These are phyloP conservation scores for Crotalus helleri DNA, from an alignment of 2,113 vertebrate genomes.

Conservation along the genomic window DNA sequence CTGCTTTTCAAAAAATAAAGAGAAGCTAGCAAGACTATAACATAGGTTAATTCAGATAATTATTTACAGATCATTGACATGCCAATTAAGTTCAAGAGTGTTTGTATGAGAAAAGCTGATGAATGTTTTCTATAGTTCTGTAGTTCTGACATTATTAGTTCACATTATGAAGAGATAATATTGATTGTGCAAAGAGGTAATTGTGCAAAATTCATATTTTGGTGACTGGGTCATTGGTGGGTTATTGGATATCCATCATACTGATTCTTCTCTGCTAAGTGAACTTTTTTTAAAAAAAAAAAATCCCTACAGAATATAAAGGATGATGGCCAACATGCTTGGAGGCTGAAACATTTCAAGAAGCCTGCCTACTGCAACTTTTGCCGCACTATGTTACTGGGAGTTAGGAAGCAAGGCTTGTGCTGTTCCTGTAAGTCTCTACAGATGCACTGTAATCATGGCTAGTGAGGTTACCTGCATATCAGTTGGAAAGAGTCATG, in stretches of 20 bases:
- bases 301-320: constrained; percentile 74
- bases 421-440: constrained; percentile 86
- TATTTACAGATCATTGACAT: background rate
- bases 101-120: background rate
- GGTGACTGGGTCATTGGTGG: background rate
- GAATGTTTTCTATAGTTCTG: background rate
- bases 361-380: constrained; percentile 95
- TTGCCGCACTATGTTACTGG: constrained; percentile 90
- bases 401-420: constrained; percentile 92
- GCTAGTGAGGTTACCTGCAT: background rate
- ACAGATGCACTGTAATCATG: background rate
- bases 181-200: background rate
- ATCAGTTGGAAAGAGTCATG: background rate
- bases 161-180: background rate
- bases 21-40: background rate
- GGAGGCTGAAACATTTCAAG: constrained; percentile 97
- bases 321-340: constrained; percentile 88
- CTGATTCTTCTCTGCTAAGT: background rate
- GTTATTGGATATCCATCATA: background rate
- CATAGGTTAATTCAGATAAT: background rate
- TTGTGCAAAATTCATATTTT: background rate
- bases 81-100: background rate
- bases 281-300: background rate
- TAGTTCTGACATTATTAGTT: background rate
- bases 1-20: background rate